Percentiles rank a stretch among this genome's conserved stretches.
Conservation (phyloP, 2,888 invertebrate species). For the Eucera pruinosa region DNA sequence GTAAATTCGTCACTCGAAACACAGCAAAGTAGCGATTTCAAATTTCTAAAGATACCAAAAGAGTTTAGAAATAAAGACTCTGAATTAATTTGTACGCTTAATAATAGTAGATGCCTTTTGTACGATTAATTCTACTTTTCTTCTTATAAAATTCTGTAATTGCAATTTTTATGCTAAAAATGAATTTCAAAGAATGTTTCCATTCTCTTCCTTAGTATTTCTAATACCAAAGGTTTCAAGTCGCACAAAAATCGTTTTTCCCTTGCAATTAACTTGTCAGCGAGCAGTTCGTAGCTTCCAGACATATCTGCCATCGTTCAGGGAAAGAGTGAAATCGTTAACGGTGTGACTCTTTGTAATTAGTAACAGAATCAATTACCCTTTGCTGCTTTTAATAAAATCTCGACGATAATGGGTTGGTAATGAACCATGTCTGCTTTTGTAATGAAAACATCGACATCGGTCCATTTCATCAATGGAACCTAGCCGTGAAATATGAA, state of each 20-base stretch:
- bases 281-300: conserved; percentile 10
- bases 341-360: conserved; percentile 41
- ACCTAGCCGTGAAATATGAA: background rate
- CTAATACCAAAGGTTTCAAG: no score
- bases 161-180: no score
- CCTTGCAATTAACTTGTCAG: conserved; percentile 34
- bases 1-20: no score
- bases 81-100: no score
- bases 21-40: no score
- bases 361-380: conserved; percentile 33
- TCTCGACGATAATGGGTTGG: conserved; percentile 31
- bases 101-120: no score
- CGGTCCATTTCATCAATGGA: background rate
- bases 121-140: no score
- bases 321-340: conserved; percentile 43
- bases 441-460: conserved; percentile 38
- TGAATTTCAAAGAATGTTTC: no score
- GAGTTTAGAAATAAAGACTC: no score
- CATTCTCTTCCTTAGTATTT: no score
- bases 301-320: conserved; percentile 15
- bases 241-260: conserved; percentile 31
- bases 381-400: conserved; percentile 47
- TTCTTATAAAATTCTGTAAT: no score
- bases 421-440: conserved; percentile 34
- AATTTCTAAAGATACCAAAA: no score